Conservation (phyloP, 2,888 invertebrate genomes). For the Cabera pusaria region DNA sequence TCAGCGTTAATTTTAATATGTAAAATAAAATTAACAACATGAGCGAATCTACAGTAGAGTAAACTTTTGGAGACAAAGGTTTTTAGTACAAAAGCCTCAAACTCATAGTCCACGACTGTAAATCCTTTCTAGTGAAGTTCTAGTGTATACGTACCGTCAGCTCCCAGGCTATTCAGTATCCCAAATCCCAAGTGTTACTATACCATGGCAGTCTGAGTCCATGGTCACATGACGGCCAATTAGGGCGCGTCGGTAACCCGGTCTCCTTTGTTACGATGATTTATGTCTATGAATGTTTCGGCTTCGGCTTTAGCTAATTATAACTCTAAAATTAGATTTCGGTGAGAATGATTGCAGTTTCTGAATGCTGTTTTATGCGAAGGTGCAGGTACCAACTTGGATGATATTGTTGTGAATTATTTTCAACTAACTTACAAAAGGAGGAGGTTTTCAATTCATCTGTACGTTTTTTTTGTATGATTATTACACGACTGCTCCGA, state of each 20-base stretch:
- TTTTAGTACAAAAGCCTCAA: too few species aligned
- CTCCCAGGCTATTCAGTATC: conserved; percentile 5
- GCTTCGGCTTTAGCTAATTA: conserved; percentile 31
- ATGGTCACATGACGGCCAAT: conserved; percentile 42
- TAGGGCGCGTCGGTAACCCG: conserved; percentile 50
- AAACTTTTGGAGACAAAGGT: too few species aligned
- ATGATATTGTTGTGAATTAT: too few species aligned
- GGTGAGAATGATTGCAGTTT: conserved; percentile 21
- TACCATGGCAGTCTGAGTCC: conserved; percentile 10
- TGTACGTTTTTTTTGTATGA: too few species aligned
- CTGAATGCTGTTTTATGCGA: conserved; percentile 12
- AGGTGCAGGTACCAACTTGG: conserved; percentile 8
- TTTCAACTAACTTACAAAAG: too few species aligned
- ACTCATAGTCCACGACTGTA: too few species aligned
- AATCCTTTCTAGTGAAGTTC: too few species aligned
- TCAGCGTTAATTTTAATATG: too few species aligned
- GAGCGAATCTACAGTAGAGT: too few species aligned
- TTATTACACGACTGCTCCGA: too few species aligned
- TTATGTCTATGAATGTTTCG: conserved; percentile 54
- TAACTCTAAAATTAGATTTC: conserved; percentile 29
- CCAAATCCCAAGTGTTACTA: conserved; percentile 2
- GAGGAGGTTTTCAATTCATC: too few species aligned
- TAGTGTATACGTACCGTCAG: not conserved
- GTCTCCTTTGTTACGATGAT: conserved; percentile 72
- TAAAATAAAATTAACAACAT: too few species aligned